Base-by-base conservation (phyloP, 2,797 vertebrate genomes). In the Paguma larvata region DNA sequence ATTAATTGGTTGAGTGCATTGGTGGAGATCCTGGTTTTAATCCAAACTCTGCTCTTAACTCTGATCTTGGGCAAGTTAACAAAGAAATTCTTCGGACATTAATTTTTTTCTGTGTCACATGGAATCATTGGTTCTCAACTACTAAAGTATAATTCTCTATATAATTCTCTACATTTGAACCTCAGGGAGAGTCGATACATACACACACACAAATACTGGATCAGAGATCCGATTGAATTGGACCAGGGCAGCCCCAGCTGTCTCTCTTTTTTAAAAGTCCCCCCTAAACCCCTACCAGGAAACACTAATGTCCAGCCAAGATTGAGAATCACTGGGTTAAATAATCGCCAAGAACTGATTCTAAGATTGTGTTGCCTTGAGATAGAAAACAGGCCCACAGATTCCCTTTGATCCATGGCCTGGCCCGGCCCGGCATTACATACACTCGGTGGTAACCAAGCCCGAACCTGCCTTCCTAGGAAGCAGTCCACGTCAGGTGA, bases 191-290 rank as follows among this genome's bases (percentile, higher is more conserved):
- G 9, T 91, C 96, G 85, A 59, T 23, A 32, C 32, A 32, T 82
- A 14, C 30, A 51, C 70, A 53, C 67, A 68, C 30, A 18, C n/a
- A 70, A 75, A 62, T 23, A 21, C 12, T 62, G 7, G 19, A 2
- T 80, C 59, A 92, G 44, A 94, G 62, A 73, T 88, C 46, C 87
- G 15, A 96, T 79, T 84, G 94, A n/a, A 86, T 41, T 93, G 70
- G 7, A 72, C 86, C 84, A 13, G 6, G 34, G 4, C 25, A 93
- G 67, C 30, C 38, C 78, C 19, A 94, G 34, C 25, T 18, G 48
- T 68, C 77, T 91, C 59, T 78, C 75, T 96, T 75, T 94, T 96
- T 91, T 21, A 18, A 88, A 85, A 65, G 14, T 8, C 2, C 10
- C 1, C n/a, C 9, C 23, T 38, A 5, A 5, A 9, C 32, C 38